phyloP scores from a whole-genome alignment of 2,888 invertebrate species.

The Chloroclysta siterata region DNA sequence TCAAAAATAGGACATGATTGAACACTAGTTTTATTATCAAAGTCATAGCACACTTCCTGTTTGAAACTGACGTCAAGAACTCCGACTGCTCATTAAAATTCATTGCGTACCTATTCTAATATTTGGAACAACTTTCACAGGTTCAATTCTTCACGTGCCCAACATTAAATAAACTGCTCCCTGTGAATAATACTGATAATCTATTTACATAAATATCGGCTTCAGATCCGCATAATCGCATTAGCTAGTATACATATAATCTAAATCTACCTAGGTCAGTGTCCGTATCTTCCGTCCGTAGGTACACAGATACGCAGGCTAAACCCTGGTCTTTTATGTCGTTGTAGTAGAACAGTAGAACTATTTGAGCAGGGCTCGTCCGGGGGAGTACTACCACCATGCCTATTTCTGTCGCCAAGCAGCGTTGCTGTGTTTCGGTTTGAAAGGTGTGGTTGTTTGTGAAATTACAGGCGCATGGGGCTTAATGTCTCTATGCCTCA shows the following conservation, averaged over 20 bases:
- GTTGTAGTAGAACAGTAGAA: no score
- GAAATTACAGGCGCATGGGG: no score
- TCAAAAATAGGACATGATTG: slow-evolving; percentile 7
- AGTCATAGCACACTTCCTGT: slow-evolving; percentile 5
- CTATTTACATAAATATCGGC: slow-evolving; percentile 5
- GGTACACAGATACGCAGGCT: no score
- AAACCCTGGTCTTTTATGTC: no score
- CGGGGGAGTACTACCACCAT: no score
- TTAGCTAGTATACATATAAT: neutral
- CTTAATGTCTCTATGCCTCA: no score
- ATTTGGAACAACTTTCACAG: slow-evolving; percentile 28
- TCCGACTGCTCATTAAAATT: slow-evolving; percentile 22
- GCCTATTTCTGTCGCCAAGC: no score
- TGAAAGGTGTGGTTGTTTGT: no score
- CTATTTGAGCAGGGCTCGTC: no score
- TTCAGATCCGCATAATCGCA: slow-evolving; percentile 10
- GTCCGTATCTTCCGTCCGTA: neutral
- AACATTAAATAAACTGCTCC: slow-evolving; percentile 16
- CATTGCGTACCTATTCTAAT: slow-evolving; percentile 14
- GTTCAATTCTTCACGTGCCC: slow-evolving; percentile 11
- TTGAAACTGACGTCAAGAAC: slow-evolving; percentile 18
- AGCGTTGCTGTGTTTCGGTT: no score
- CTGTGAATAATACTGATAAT: slow-evolving; percentile 15
- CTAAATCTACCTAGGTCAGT: neutral
- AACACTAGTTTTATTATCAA: slow-evolving; percentile 8